These are phyloP conservation scores for Pseudococcus longispinus DNA, from an alignment of 2,888 invertebrate species.

Conservation along the genomic window DNA sequence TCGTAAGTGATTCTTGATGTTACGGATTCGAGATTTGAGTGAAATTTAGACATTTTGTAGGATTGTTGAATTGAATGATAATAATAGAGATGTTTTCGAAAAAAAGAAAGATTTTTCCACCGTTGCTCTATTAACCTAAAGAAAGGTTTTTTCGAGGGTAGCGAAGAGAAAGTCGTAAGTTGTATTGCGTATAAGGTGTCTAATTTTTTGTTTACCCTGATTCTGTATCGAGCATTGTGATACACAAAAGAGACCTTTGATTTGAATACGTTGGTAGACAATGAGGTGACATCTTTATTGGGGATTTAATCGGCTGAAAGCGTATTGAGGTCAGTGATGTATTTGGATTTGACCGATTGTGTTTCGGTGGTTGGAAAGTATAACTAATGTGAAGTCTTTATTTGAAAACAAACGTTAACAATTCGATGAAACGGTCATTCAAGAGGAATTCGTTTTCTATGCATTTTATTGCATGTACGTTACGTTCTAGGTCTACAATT, in stretches of 20 bases:
- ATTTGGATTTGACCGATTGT: not conserved
- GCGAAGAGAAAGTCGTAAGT: not conserved
- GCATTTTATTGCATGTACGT: not conserved
- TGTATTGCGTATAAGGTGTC: not conserved
- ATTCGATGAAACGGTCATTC: not conserved
- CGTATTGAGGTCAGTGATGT: not conserved
- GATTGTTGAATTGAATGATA: not conserved
- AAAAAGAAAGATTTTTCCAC: not conserved
- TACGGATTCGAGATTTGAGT: not conserved
- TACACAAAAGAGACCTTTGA: conserved; percentile 2
- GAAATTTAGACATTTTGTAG: not conserved
- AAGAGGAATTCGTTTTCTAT: not conserved
- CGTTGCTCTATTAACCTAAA: not conserved
- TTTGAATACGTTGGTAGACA: not conserved
- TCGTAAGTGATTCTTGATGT: not conserved
- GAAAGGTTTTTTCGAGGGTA: not conserved
- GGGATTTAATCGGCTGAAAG: not conserved
- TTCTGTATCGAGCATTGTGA: not conserved
- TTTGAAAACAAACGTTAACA: not conserved
- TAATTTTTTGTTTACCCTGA: not conserved
- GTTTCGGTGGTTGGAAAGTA: not conserved
- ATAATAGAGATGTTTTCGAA: not conserved
- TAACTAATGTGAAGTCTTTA: not conserved
- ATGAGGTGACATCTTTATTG: not conserved
- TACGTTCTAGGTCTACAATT: not conserved